Percentiles rank a stretch among this genome's conserved stretches.
Conservation (phyloP, 2,888 invertebrate species). For the Caenorhabditis wallacei region DNA sequence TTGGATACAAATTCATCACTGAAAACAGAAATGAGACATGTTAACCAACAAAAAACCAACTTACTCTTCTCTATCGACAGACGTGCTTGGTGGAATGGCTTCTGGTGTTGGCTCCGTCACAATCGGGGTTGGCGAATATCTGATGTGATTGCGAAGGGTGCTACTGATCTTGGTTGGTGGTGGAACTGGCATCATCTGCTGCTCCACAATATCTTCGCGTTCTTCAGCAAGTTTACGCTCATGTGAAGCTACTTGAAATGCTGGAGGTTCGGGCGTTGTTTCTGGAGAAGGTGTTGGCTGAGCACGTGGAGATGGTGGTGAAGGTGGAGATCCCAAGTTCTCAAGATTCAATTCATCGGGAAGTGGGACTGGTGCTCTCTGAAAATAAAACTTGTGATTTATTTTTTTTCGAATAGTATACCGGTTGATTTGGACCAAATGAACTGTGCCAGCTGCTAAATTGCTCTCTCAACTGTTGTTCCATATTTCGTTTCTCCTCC, state of each 20-base stretch:
- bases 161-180: conserved; percentile 60
- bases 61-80: conserved; percentile 55
- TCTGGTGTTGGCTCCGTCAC: conserved; percentile 38
- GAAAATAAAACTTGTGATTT: not conserved
- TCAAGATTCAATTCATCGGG: conserved; percentile 41
- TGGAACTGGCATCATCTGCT: conserved; percentile 60
- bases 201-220: conserved; percentile 57
- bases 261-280: conserved; percentile 31
- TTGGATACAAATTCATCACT: conserved; percentile 63
- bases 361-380: conserved; percentile 51
- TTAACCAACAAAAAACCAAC: not conserved
- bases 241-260: conserved; percentile 36
- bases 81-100: conserved; percentile 61
- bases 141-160: conserved; percentile 53
- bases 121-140: conserved; percentile 59
- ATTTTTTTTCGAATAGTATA: not conserved
- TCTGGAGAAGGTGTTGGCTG: conserved; percentile 38
- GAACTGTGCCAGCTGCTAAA: conserved; percentile 69
- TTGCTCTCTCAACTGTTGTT: conserved; percentile 70
- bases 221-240: conserved; percentile 55
- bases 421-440: conserved; percentile 59
- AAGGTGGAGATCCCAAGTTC: conserved; percentile 33
- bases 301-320: conserved; percentile 44
- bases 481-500: conserved; percentile 67
- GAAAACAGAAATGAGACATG: not conserved